Base-by-base conservation (phyloP, 30 jellyfish, hydroid and myxozoan species). In the Catostylus mosaicus region DNA sequence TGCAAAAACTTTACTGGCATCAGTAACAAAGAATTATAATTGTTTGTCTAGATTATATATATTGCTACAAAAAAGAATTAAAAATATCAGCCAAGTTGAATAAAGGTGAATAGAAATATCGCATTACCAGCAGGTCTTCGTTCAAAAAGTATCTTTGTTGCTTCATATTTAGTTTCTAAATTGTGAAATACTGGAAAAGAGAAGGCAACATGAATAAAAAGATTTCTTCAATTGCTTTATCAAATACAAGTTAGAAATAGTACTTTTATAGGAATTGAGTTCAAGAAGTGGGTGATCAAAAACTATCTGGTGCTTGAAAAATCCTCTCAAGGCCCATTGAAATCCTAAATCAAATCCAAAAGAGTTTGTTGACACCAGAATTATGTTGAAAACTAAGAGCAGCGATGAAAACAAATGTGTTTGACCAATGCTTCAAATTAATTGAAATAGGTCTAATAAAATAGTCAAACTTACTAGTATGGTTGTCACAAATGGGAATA, bases 41-140 rank as follows among this genome's bases (percentile, higher is more conserved):
- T n/a, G n/a, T n/a, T n/a, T n/a, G n/a, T n/a, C 18, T n/a, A n/a
- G 20, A 46, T 9, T 46, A 46, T 46, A 46, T 46, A 22, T 60
- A 60, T 10, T 68, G 81, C 10, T 19, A 68, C 11, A 38, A 30
- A 9, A 68, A 18, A 12, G 10, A 30, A 68, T 32, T 10, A 68
- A 68, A 27, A 9, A 32, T 23, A n/a, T 26, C 24, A 30, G 11
- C 22, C 24, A 18, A 16, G 74, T 10, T 38, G 26, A 32, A 9
- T 9, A 30, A 30, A 68, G 81, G 22, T 30, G 30, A 68, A 18
- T n/a, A n/a, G n/a, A n/a, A 45, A 72, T 23, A 12, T 38, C 11
- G 51, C 4, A 36, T 3, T 78, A 93, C 99, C 99, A 66, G 90
- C 87, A 7, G 96, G 97, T 52, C 90, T 87, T 40, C 96, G 78